Percentiles rank a stretch among this genome's conserved stretches.
phyloP scores from a whole-genome alignment of 2,888 invertebrate species.

The Celastrina argiolus region DNA sequence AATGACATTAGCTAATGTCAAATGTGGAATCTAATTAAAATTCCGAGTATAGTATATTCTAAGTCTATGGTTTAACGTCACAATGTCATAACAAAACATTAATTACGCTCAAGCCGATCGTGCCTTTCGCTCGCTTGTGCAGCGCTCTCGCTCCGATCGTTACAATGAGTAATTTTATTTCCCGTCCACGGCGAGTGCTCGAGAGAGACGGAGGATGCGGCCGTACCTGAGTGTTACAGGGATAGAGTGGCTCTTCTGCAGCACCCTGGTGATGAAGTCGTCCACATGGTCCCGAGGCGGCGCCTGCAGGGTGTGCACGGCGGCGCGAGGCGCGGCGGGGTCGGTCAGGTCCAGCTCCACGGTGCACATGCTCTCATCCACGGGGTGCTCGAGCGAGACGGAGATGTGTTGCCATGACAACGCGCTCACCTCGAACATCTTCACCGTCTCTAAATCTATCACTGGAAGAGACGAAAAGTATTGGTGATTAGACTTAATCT shows the following conservation, averaged over 20 bases:
- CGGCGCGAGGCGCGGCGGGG: slow-evolving; percentile 86
- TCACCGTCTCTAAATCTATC: slow-evolving; percentile 83
- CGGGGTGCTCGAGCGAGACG: slow-evolving; percentile 93
- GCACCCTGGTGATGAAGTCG: slow-evolving; percentile 74
- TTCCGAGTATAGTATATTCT: no score
- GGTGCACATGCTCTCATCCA: slow-evolving; percentile 94
- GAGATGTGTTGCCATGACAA: slow-evolving; percentile 93
- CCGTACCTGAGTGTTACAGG: slow-evolving; percentile 90
- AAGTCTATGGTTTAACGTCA: no score
- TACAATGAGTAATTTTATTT: no score
- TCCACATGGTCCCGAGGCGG: slow-evolving; percentile 59
- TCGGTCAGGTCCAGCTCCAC: slow-evolving; percentile 92
- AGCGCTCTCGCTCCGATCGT: no score
- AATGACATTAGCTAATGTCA: no score
- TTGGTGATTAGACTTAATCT: no score
- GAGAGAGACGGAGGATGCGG: background rate
- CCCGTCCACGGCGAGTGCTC: no score
- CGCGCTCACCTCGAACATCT: slow-evolving; percentile 96
- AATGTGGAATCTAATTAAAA: no score
- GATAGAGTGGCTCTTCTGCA: slow-evolving; percentile 94
- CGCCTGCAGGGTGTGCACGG: slow-evolving; percentile 81
- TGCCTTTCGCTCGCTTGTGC: no score
- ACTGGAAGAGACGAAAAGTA: slow-evolving; percentile 43
- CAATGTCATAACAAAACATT: no score
- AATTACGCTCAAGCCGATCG: no score